Evolutionary conservation across 2,797 vertebrate genomes (phyloP), one percentile per base, ranked within the genome.

Genomic region (Aratinga solstitialis): DNA sequence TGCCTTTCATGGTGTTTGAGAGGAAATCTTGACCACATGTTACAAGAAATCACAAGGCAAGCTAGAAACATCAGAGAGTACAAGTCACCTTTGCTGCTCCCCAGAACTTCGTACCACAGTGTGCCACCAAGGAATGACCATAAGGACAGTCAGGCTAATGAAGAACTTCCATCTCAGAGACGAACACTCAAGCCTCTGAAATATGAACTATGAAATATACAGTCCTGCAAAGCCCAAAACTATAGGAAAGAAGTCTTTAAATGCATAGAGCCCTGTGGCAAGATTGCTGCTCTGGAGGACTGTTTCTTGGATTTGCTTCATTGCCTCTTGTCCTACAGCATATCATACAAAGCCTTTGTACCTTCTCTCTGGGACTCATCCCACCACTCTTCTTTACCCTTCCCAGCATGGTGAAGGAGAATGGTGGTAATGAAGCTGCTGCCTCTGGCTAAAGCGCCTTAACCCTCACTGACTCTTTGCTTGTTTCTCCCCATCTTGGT

Each of bases 291-390:
- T 75, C 21, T 42, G 38, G 3, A 45, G 18, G 16, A 71, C 27
- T 27, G 32, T 61, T 45, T 42, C 50, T 29, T 69, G 68, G 38
- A 6, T 5, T 76, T 72, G 17, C 29, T 65, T 32, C 15, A 12
- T 50, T 77, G 30, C 9, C 24, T 50, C 54, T 65, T 63, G 66
- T 24, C 11, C n/a, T 58, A 50, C 61, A 74, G 56, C 18, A 74
- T 38, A 61, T 51, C 30, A 12, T 5, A 20, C 24, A 47, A 7
- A 63, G 1, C 1, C 21, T 3, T 56, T 1, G 1, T 45, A 20
- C 51, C 32, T 76, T 26, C 3, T 73, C 34, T 40, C 42, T 73
- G 54, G 54, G 50, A 36, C 29, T 18, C n/a, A 17, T 50, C 68
- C 72, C 29, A 73, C 9, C 8, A 5, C 32, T 38, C 7, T 10